Percentiles rank a stretch among this genome's conserved stretches.
Conservation (phyloP, 1,140 invertebrate species). For the Drosophila orosa region DNA sequence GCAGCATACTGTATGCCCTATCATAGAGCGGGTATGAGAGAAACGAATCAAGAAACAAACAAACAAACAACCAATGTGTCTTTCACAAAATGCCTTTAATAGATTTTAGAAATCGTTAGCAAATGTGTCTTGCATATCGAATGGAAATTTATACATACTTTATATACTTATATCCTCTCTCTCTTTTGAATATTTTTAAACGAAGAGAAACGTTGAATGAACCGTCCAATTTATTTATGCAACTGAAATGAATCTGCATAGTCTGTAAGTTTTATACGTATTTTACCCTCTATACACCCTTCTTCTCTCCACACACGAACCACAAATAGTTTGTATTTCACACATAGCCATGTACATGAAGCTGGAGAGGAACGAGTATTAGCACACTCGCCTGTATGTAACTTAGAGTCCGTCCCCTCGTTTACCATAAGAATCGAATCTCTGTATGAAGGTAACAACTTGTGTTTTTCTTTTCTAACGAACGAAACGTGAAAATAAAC, state of each 20-base stretch:
- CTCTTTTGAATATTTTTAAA: slow-evolving; percentile 31
- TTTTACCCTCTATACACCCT: slow-evolving; percentile 3
- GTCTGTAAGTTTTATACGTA: slow-evolving; percentile 69
- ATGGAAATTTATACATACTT: slow-evolving; percentile 34
- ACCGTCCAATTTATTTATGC: slow-evolving; percentile 62
- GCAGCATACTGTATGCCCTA: slow-evolving; percentile 45
- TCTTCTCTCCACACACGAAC: slow-evolving; percentile 17
- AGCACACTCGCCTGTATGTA: neutral
- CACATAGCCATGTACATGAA: slow-evolving; percentile 37
- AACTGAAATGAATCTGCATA: slow-evolving; percentile 69
- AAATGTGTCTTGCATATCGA: slow-evolving; percentile 47
- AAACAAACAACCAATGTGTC: slow-evolving; percentile 62
- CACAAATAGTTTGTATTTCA: slow-evolving; percentile 46
- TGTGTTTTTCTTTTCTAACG: slow-evolving; percentile 46
- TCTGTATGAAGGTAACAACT: slow-evolving; percentile 23
- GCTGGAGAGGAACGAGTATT: slow-evolving; percentile 5
- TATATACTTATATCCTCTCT: slow-evolving; percentile 7
- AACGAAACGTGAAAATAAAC: slow-evolving; percentile 49
- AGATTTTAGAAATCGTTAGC: slow-evolving; percentile 80
- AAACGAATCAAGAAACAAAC: slow-evolving; percentile 16
- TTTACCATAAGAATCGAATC: slow-evolving; percentile 51
- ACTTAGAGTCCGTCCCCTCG: slow-evolving; percentile 48
- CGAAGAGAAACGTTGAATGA: slow-evolving; percentile 45
- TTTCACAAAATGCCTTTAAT: slow-evolving; percentile 82
- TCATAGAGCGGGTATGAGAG: slow-evolving; percentile 45